Conservation (phyloP, 2,113 vertebrate genomes). For the Azemiops feae region DNA sequence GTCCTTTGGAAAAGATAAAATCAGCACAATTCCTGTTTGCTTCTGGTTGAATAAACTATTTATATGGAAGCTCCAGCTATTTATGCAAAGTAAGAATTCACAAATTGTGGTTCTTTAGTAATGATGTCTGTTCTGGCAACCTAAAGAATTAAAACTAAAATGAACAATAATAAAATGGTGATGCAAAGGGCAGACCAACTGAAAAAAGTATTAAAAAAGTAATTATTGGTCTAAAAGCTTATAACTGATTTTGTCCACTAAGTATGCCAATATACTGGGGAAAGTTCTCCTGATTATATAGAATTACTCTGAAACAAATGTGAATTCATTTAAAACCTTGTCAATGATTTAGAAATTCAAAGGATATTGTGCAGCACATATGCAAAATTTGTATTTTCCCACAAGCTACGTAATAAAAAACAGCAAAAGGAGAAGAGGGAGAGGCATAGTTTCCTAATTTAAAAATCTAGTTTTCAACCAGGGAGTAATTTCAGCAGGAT, state of each 20-base stretch:
- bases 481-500: not conserved
- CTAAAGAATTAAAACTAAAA: not conserved
- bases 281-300: not conserved
- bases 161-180: not conserved
- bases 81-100: not conserved
- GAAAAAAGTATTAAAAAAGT: not conserved
- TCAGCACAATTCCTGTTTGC: not conserved
- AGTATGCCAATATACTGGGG: not conserved
- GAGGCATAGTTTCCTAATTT: not conserved
- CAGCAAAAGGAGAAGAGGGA: not conserved
- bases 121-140: not conserved
- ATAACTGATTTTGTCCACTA: not conserved
- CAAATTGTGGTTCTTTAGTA: not conserved
- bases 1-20: not conserved
- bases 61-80: not conserved
- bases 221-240: not conserved
- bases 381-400: not conserved
- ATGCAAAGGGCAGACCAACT: not conserved
- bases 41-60: not conserved
- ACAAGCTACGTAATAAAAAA: not conserved
- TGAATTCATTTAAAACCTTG: not conserved
- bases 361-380: not conserved
- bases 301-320: not conserved
- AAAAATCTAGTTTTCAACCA: not conserved
- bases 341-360: not conserved